Base-by-base conservation (phyloP, 2,888 invertebrate genomes). In the Labia minor region DNA sequence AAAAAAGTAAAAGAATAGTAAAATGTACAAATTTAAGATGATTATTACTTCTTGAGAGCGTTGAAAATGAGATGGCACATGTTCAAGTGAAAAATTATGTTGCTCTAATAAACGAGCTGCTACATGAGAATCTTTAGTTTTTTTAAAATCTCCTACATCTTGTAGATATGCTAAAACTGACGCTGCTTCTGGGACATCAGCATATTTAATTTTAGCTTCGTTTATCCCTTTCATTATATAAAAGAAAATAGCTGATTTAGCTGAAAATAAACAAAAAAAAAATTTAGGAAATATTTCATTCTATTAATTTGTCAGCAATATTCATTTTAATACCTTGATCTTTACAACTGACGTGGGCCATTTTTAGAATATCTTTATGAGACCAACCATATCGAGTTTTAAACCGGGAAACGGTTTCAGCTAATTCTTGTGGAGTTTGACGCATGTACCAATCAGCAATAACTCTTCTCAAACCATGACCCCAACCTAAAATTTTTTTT, bases 31-130 rank as follows among this genome's bases (percentile, higher is more conserved):
- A n/a, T n/a, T n/a, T n/a, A n/a, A n/a, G n/a, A n/a, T n/a, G n/a
- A n/a, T n/a, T n/a, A 26, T 76, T 77, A 88, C 86, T 74, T 82
- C 81, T 74, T 81, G 81, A 62, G 83, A 81, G 71, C 86, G 87
- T 62, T 87, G 77, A 69, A 87, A 77, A 72, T 82, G 81, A 4
- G 85, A 83, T 66, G 88, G 87, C n/a, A 90, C 81, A 75, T 88
- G 87, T 72, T 86, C 85, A 49, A 88, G 77, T 8, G 82, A 82
- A 64, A 87, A 83, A 64, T 81, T 77, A 70, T 84, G 76, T 49
- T 78, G 76, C 67, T 78, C 75, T 0, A 83, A 78, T 16, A 86
- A 75, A 14, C 74, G 74, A 1, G 82, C 81, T 1, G 85, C 85
- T 2, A 78, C 76, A 1, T 73, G 73, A 10, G 82, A 79, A 71